Evolutionary conservation across 1,140 invertebrate genomes (phyloP), one percentile per base, ranked within the genome.

Genomic region (Drosophila tristis): DNA sequence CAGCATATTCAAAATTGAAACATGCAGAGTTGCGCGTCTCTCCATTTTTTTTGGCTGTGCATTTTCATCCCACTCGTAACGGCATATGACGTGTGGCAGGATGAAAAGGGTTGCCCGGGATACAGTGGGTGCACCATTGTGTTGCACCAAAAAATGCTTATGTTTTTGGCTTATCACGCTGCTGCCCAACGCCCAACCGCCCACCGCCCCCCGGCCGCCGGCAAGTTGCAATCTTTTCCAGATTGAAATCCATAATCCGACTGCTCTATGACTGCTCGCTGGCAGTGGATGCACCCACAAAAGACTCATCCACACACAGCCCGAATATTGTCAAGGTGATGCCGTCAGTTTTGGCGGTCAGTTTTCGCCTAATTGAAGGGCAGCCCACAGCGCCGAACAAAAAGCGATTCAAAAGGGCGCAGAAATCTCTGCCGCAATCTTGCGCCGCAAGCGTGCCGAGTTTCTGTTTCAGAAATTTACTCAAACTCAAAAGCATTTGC

Each of bases 401-500:
- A 59, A 49, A 35, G 11, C 44, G 44, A 13, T 67, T 43, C 66
- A 55, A 79, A 68, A 68, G 58, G 75, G 4, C 35, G 44, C 45
- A 53, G 58, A 42, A 62, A 45, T 59, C 57, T 61, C 31, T 31
- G 53, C 31, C 29, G 48, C 66, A 51, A 31, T 72, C 65, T 71
- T 70, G 65, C 68, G 60, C 35, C 64, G 64, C 61, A 66, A 66
- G 61, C 60, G 60, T 66, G 43, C 65, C 39, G 61, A 44, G 53
- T 47, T 25, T 47, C 25, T 42, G 53, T 42, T 62, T 49, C 35
- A 55, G 45, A 70, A 70, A 70, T 75, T 75, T 84, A 61, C 75
- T 74, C 73, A 74, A 79, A 75, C 75, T 79, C 67, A 82, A 82
- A 77, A 76, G 78, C 82, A 86, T 86, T 86, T 86, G 82, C 78